These are phyloP conservation scores for Myxocyprinus asiaticus DNA, from an alignment of 2,113 vertebrate genomes.

Conservation along the genomic window DNA sequence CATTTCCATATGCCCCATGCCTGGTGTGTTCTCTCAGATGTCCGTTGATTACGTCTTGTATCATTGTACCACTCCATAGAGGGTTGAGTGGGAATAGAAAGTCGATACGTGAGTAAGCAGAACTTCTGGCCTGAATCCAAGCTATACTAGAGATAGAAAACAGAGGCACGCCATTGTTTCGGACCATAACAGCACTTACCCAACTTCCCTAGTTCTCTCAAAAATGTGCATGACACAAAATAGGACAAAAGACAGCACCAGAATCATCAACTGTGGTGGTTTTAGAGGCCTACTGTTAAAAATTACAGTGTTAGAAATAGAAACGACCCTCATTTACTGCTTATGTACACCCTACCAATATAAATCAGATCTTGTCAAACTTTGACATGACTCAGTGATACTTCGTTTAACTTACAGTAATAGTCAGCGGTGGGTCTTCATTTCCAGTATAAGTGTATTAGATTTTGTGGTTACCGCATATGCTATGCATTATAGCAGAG, in stretches of 20 bases:
- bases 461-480: conserved; percentile 5
- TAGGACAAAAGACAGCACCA: neutral
- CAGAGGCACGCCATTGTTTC: neutral
- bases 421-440: neutral
- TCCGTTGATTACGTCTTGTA: neutral
- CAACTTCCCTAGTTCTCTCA: neutral
- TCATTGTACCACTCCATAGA: neutral
- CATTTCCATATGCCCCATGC: neutral
- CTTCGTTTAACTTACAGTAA: neutral
- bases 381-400: neutral
- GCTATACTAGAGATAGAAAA: neutral
- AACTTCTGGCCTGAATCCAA: conserved; percentile 35
- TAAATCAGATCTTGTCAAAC: neutral
- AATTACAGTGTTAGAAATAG: too few relatives aligned
- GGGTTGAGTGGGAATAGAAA: neutral
- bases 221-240: neutral
- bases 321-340: too few relatives aligned
- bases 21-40: neutral
- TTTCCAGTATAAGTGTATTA: conserved; percentile 15
- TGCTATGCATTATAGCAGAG: neutral
- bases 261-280: too few relatives aligned
- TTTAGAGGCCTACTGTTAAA: too few relatives aligned
- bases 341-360: too few relatives aligned
- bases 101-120: neutral
- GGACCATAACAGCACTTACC: neutral